Base-by-base conservation (phyloP, 2,888 invertebrate genomes). In the Teinopalpus imperialis region DNA sequence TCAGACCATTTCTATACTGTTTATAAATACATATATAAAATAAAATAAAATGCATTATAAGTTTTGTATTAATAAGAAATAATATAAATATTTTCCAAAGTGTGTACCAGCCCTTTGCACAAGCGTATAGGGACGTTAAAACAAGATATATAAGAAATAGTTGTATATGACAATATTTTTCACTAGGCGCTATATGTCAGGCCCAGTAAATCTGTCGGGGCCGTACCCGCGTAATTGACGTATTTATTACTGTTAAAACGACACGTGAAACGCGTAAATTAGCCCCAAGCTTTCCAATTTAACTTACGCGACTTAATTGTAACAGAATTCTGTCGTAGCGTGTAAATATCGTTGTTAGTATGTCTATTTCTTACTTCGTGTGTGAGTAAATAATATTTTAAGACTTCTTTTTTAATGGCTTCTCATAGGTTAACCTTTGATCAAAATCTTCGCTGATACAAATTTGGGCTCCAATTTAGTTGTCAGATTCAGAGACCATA, bases 211-310 rank as follows among this genome's bases (percentile, higher is more conserved):
- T 49, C 63, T 59, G 61, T 54, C 54, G 44, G 34, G 45, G 39
- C 58, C 59, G 54, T 56, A 49, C 44, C 44, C 32, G 49, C 35
- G 56, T 66, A 69, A 69, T 68, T 68, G 66, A 66, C 69, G 63
- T 69, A 60, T 69, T 68, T 69, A 69, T 62, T 64, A 54, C 63
- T 35, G 54, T 48, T 62, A 63, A 65, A 67, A 67, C 63, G 62
- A 63, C 64, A 55, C 56, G 29, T 46, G 59, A 63, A 43, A 51
- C 51, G 56, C 57, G 61, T 69, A 67, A 67, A 65, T 65, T 65
- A 67, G 49, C 39, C 54, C 37, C 51, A 30, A 45, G 45, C 51
- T 53, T 42, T 50, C 59, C 59, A 57, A 63, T 59, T 62, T 63
- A 56, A 47, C 49, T 35, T 43, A 41, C 21, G 42, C 39, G 24